phyloP scores from a whole-genome alignment of 2,113 vertebrate genomes.

The Urocolius indicus region DNA sequence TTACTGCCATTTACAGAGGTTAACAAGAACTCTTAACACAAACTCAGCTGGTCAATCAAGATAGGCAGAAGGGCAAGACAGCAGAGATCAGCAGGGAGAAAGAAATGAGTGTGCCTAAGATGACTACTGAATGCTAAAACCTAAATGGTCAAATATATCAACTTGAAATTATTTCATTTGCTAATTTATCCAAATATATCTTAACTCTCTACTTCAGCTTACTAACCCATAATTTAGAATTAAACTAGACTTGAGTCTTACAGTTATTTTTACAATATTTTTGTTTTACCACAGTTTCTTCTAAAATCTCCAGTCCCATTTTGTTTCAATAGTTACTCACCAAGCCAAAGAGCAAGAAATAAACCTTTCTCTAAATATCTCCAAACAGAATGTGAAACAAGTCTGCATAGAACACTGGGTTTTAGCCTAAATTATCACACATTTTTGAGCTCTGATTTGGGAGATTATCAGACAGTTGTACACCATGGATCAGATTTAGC shows the following conservation, averaged over 20 bases:
- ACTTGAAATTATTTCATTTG: background rate
- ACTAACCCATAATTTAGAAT: background rate
- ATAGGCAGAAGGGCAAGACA: background rate
- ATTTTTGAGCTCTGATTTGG: background rate
- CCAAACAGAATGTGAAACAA: background rate
- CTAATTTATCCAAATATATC: background rate
- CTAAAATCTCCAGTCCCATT: background rate
- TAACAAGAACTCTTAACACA: background rate
- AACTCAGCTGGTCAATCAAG: background rate
- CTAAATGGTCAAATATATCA: background rate
- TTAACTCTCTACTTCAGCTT: background rate
- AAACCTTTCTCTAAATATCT: background rate
- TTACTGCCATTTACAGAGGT: background rate
- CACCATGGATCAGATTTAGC: background rate
- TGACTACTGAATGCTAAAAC: background rate
- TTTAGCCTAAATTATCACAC: background rate
- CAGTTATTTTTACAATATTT: background rate
- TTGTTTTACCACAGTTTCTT: background rate
- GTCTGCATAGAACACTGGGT: background rate
- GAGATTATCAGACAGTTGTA: background rate
- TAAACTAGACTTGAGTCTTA: background rate
- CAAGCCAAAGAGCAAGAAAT: background rate
- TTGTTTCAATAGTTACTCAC: background rate
- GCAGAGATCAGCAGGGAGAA: background rate
- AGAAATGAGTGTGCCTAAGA: background rate